A percentile compares a stretch with the other conserved stretches of the same genome.
Evolutionary conservation across 2,113 vertebrate genomes (phyloP).

Genomic region (Lethenteron camtschaticum): DNA sequence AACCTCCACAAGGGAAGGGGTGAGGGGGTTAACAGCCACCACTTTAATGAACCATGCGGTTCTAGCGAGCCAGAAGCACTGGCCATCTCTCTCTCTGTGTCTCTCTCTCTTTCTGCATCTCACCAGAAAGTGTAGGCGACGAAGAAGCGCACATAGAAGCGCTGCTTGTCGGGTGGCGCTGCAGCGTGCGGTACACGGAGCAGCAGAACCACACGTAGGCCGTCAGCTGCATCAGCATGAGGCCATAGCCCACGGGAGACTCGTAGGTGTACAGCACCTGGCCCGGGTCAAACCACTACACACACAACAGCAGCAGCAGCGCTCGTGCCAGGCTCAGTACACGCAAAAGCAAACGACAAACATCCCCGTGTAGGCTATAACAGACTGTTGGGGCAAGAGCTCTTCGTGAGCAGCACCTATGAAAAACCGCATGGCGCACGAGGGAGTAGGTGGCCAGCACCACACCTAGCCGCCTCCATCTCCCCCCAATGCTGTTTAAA

Average conservation of each 20-base stretch:
- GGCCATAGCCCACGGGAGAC: slow-evolving; percentile 58
- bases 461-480: no score
- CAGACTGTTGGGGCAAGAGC: no score
- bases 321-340: no score
- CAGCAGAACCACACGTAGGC: slow-evolving; percentile 82
- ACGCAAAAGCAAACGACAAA: no score
- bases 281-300: slow-evolving; percentile 65
- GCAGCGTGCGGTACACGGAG: slow-evolving; percentile 52
- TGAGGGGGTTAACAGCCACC: not conserved
- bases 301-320: not conserved
- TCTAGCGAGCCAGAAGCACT: no score
- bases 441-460: no score
- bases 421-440: no score
- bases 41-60: no score
- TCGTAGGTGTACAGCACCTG: slow-evolving; percentile 67
- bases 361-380: no score
- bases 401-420: no score
- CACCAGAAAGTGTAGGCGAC: slow-evolving; percentile 68
- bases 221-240: slow-evolving; percentile 56
- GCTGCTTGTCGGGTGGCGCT: slow-evolving; percentile 62
- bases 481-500: no score
- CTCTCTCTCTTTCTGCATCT: slow-evolving; percentile 13
- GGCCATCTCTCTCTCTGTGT: no score
- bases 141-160: slow-evolving; percentile 70
- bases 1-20: slow-evolving; percentile 28